Evolutionary conservation across 2,113 vertebrate species (phyloP).

Genomic region (Odontesthes bonariensis): DNA sequence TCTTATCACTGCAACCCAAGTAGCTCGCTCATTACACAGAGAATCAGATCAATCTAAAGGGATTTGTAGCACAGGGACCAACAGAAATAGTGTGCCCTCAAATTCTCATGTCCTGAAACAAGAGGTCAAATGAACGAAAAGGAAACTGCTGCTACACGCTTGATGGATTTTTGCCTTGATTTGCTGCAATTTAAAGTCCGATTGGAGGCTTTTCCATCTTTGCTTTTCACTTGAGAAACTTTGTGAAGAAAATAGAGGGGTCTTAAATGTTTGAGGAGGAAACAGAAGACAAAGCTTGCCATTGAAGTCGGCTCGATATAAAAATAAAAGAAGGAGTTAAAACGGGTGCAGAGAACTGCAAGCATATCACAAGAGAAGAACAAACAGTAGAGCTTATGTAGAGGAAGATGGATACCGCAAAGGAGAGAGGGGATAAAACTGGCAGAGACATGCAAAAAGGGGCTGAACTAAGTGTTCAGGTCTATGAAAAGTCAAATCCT

Average conservation of each 20-base stretch:
- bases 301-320: slow-evolving; percentile 17
- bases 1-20: slow-evolving; percentile 1
- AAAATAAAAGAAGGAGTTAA: slow-evolving; percentile 16
- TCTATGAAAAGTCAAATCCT: neutral
- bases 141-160: neutral
- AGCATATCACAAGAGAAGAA: slow-evolving; percentile 44
- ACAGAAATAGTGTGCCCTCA: slow-evolving; percentile 63
- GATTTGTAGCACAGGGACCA: slow-evolving; percentile 49
- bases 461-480: slow-evolving; percentile 1
- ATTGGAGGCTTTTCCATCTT: neutral
- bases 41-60: slow-evolving; percentile 5
- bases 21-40: slow-evolving; percentile 3
- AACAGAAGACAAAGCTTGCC: slow-evolving; percentile 27
- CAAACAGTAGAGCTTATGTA: slow-evolving; percentile 47
- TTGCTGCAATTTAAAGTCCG: slow-evolving; percentile 29
- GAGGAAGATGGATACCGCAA: slow-evolving; percentile 28
- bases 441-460: slow-evolving; percentile 15
- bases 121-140: slow-evolving; percentile 13
- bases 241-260: neutral
- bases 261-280: slow-evolving; percentile 8
- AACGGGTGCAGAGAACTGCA: slow-evolving; percentile 6
- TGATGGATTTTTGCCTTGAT: slow-evolving; percentile 15
- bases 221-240: slow-evolving; percentile 14
- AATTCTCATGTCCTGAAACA: slow-evolving; percentile 38
- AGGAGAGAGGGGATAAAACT: slow-evolving; percentile 11